Evolutionary conservation across 1,140 invertebrate species (phyloP), one percentile per base, ranked within the genome.

Genomic region (Drosophila pachea): DNA sequence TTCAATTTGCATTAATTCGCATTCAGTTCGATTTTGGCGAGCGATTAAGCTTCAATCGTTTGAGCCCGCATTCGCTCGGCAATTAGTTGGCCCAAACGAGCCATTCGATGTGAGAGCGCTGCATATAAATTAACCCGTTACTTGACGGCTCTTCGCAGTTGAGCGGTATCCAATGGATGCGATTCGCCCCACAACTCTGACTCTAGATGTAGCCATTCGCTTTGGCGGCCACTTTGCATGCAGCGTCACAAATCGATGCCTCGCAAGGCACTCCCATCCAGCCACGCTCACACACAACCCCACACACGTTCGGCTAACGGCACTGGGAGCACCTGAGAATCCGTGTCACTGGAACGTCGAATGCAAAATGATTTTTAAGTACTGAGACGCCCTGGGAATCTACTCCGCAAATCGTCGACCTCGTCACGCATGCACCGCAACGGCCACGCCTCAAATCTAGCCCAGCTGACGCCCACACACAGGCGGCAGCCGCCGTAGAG

Each of bases 311-410:
- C 3, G 14, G 6, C 42, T 58, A 66, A 62, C 47, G 49, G 38
- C 67, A 50, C 63, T 68, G 68, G 75, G 73, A 78, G 75, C 63
- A 68, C 60, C 60, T 58, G 47, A 58, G 73, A 79, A 79, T 79
- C 68, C 63, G 60, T 79, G 73, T 79, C 73, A 75, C 68, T 56
- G 54, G 62, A 60, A 42, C 63, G 35, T 59, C 56, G 74, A 76
- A 75, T 42, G 54, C 72, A 55, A 61, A 78, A 62, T 68, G 68
- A 73, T 78, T 61, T 55, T 62, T 35, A 54, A 65, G 50, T 68
- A 71, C 52, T 74, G 12, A 60, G 12, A 52, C 31, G 42, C 8
- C 31, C 31, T 12, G 7, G n/a, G 58, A 47, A 33, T 71, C 63
- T 31, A 29, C 7, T 16, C 4, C 14, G 14, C 42, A 54, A 67